Conservation (phyloP, 2,888 invertebrate species). For the Oxystoma pomonae region DNA sequence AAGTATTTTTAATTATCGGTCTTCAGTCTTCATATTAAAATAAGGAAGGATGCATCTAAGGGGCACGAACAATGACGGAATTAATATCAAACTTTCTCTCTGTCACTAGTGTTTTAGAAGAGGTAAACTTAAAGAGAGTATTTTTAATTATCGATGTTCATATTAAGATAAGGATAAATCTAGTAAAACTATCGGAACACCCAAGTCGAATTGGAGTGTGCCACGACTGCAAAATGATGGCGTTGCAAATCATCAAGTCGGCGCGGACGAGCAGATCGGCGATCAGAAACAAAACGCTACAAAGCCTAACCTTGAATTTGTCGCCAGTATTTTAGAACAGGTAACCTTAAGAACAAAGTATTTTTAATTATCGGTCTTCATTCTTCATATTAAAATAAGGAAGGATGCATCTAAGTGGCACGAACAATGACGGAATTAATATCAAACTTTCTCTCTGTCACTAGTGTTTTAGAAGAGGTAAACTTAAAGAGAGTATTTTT, state of each 20-base stretch:
- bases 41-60: neutral
- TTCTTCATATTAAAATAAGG: constrained; percentile 12
- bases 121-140: neutral
- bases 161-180: neutral
- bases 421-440: neutral
- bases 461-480: neutral
- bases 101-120: neutral
- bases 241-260: constrained; percentile 88
- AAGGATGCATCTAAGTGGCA: neutral
- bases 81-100: constrained; percentile 2
- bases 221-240: constrained; percentile 91
- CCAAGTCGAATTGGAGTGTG: constrained; percentile 93
- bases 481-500: neutral
- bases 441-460: neutral
- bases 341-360: too few species aligned
- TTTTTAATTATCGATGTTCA: neutral
- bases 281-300: constrained; percentile 73
- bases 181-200: too few species aligned
- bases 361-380: constrained; percentile 4
- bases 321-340: constrained; percentile 80
- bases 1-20: too few species aligned
- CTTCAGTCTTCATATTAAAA: constrained; percentile 14
- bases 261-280: constrained; percentile 78
- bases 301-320: constrained; percentile 76
- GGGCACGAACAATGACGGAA: neutral